Evolutionary conservation across 2,888 invertebrate genomes (phyloP), one percentile per base, ranked within the genome.

Genomic region (Phragmatobia fuliginosa): DNA sequence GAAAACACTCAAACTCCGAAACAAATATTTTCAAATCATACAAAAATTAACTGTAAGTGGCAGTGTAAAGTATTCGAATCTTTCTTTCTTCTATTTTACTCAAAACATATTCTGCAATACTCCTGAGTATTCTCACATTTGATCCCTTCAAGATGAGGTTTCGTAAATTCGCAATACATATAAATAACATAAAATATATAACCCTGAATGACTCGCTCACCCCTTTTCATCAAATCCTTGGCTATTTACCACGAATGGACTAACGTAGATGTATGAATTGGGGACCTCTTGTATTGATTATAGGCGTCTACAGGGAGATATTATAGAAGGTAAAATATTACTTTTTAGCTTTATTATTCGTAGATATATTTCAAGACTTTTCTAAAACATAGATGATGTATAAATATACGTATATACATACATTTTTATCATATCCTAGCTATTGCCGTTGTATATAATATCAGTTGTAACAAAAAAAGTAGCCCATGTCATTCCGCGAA

Each of bases 141-240:
- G 80, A 80, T 80, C 80, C 78, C 70, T 71, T 38, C 64, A 62
- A 74, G 66, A 80, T 77, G 77, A 80, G 76, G 32, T 80, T 80
- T 65, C 60, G 60, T 66, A 68, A 72, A 74, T 76, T 72, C 66
- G 66, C 72, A 70, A 80, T 76, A 70, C 64, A 72, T 70, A 73
- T 68, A 73, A 78, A 76, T 75, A 59, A 73, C 68, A 2, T 14
- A 67, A 62, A 52, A 56, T 16, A 56, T 16, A 61, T 71, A 61
- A 67, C 33, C 67, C 58, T 70, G 62, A 71, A 78, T 71, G 72
- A 71, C 69, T 41, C 71, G 38, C 63, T 63, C 70, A 62, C 66
- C 80, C 80, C 65, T 77, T 70, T 75, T 67, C 70, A 68, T 71
- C 74, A 80, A 80, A 75, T 76, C 70, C 67, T 67, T 33, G 45